Conservation (phyloP, 2,888 invertebrate species). For the Lacanobia wlatinum region DNA sequence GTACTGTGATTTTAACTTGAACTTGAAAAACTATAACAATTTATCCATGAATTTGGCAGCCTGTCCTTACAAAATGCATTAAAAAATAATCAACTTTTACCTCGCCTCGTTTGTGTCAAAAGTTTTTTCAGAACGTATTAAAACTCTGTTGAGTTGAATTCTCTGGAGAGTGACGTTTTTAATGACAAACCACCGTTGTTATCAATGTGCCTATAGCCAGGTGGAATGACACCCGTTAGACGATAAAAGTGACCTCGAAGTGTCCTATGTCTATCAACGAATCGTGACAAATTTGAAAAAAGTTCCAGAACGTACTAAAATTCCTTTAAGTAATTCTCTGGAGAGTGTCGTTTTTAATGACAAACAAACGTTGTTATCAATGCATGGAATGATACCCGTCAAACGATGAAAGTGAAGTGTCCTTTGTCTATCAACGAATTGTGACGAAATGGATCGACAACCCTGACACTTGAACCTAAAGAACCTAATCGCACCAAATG, state of each 20-base stretch:
- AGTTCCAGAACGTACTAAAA: too few species aligned
- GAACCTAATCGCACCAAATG: slow-evolving; percentile 5
- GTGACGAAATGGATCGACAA: not conserved
- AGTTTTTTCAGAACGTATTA: slow-evolving; percentile 9
- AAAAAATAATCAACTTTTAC: slow-evolving; percentile 12
- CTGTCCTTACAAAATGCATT: slow-evolving; percentile 6
- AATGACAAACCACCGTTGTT: slow-evolving; percentile 8
- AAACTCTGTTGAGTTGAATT: slow-evolving; percentile 10
- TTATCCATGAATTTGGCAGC: not conserved
- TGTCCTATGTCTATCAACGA: too few species aligned
- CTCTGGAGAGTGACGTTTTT: not conserved
- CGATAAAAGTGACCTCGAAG: too few species aligned
- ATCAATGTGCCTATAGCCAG: not conserved
- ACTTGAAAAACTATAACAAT: not conserved
- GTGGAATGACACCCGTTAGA: not conserved
- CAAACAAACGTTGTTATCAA: too few species aligned
- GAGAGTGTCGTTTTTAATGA: too few species aligned
- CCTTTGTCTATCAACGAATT: too few species aligned
- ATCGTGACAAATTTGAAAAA: not conserved
- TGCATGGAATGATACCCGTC: too few species aligned
- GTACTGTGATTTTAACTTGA: too few species aligned
- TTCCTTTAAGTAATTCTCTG: too few species aligned
- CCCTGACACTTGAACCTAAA: slow-evolving; percentile 6
- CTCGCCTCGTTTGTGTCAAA: not conserved
- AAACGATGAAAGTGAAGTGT: too few species aligned